phyloP scores from a whole-genome alignment of 2,797 vertebrate genomes.

The Coccyzus lansbergi region DNA sequence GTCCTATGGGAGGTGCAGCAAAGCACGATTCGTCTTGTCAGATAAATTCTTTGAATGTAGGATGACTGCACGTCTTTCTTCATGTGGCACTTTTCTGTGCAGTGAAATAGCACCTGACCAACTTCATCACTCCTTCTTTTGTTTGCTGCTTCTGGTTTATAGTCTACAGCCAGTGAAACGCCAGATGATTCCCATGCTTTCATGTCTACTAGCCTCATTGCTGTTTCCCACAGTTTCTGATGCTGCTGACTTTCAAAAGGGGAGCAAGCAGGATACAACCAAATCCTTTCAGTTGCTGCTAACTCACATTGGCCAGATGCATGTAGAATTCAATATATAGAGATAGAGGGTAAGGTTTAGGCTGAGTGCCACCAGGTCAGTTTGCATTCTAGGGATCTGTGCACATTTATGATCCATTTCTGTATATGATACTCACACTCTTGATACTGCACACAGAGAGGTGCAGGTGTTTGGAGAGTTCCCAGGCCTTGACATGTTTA shows the following conservation, averaged over 20 bases:
- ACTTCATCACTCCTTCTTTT: not conserved
- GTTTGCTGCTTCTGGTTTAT: not conserved
- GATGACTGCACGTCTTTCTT: not conserved
- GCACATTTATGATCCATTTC: not conserved
- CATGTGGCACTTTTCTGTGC: not conserved
- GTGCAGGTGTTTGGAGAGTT: conserved; percentile 44
- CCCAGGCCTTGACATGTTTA: not conserved
- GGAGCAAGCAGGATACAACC: not conserved
- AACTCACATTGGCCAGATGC: not conserved
- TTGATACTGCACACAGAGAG: not conserved
- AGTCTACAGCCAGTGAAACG: not conserved
- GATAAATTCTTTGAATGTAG: not conserved
- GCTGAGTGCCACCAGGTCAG: rapidly evolving
- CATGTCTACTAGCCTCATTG: not conserved
- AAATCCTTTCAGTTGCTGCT: not conserved
- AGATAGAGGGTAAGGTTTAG: not conserved
- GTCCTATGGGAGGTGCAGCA: not conserved
- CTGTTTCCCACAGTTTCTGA: not conserved
- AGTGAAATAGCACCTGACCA: not conserved
- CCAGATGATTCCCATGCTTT: not conserved
- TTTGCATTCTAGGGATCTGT: not conserved
- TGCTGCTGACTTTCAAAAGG: not conserved
- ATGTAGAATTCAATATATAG: not conserved
- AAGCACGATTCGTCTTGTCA: not conserved
- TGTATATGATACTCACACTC: not conserved